Evolutionary conservation across 2,797 vertebrate genomes (phyloP).

Genomic region (Gallinago nigripennis): DNA sequence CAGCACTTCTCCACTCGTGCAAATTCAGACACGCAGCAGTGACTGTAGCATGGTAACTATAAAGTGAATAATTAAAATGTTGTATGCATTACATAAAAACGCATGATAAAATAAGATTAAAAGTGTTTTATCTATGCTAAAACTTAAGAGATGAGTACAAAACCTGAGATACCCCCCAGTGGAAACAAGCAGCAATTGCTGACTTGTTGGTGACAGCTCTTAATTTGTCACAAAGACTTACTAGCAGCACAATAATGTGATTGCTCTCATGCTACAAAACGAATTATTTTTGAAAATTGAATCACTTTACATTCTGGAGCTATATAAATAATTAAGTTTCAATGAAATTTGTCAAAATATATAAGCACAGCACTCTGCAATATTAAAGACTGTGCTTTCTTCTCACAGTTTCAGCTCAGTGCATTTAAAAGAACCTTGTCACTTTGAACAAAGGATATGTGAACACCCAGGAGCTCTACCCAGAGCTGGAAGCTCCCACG

Average conservation of each 20-base stretch:
- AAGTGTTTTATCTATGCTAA: background rate
- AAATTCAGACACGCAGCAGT: background rate
- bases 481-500: background rate
- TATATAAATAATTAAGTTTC: conserved; percentile 3
- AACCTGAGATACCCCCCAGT: conserved; percentile 10
- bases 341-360: background rate
- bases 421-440: rapidly evolving
- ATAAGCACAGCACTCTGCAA: background rate
- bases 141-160: background rate
- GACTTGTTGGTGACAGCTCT: background rate
- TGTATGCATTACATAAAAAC: rapidly evolving
- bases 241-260: background rate
- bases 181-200: conserved; percentile 24
- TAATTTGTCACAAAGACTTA: background rate
- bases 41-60: background rate
- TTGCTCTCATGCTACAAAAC: background rate
- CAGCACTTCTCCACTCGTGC: rapidly evolving
- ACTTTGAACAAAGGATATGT: background rate
- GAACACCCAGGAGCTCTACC: background rate
- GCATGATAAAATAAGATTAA: background rate
- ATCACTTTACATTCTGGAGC: background rate
- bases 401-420: background rate
- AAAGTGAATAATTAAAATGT: background rate
- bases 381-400: background rate
- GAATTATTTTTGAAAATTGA: background rate